Evolutionary conservation across 2,113 vertebrate species (phyloP), one percentile per base, ranked within the genome.

Genomic region (Morone chrysops): DNA sequence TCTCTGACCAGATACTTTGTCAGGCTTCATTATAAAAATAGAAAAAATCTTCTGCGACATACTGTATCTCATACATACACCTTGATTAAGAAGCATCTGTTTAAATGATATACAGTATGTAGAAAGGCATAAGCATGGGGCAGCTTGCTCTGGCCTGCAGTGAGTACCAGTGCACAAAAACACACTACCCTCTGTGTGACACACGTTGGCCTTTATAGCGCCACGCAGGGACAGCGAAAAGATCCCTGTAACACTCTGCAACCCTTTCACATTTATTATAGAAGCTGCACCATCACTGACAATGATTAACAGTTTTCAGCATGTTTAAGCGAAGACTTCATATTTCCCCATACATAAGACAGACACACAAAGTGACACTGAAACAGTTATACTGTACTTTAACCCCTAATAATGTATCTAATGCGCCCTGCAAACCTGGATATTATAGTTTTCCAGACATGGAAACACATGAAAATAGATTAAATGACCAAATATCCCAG

Each of bases 141-240:
- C 56, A 69, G 57, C n/a, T 9, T 61, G 8, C 1, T 10, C 22
- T 11, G 20, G 16, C 72, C 70, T 70, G 70, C 66, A 61, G 51
- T 6, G 2, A 41, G n/a, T 10, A 53, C 57, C 71, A 38, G 63
- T 38, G 47, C 51, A 43, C 3, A 38, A 59, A 48, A 54, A 41
- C 18, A 43, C 56, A 62, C 17, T 5, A 20, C 11, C 38, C 16
- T 4, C 31, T 20, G 22, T 66, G 71, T 72, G 78, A 61, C 62
- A 47, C 68, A 41, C 38, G n/a, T 22, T 54, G 47, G 54, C 47
- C 48, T 78, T 77, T 69, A 82, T n/a, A 56, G 50, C 68, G 9
- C 9, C 36, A 81, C 6, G 22, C 8, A 62, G 62, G 53, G 14
- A 65, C 70, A 57, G 22, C 59, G 65, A 75, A 73, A 70, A 40